Evolutionary conservation across 2,888 invertebrate genomes (phyloP).

Genomic region (Lottia gigantea): DNA sequence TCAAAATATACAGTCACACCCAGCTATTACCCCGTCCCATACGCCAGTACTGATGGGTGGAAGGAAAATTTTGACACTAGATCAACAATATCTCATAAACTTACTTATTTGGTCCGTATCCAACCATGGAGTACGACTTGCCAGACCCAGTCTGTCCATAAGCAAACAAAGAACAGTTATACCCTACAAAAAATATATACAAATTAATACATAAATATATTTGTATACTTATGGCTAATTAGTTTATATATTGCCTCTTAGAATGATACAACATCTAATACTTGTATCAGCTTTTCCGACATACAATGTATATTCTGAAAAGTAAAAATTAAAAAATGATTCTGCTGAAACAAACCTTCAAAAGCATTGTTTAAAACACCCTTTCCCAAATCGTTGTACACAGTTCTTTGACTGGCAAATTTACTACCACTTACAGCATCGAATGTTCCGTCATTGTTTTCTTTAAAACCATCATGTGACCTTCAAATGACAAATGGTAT

Average conservation of each 20-base stretch:
- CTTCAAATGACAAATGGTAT: conserved; percentile 37
- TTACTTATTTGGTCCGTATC: conserved; percentile 66
- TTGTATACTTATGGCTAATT: no score
- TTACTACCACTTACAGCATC: conserved; percentile 51
- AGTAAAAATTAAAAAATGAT: no score
- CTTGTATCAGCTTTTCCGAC: no score
- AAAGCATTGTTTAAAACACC: conserved; percentile 68
- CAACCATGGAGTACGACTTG: conserved; percentile 69
- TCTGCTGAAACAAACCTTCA: conserved; percentile 50
- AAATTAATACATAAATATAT: no score
- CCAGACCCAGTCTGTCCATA: conserved; percentile 70
- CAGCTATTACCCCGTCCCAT: no score
- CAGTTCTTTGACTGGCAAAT: conserved; percentile 66
- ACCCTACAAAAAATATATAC: conserved; percentile 51
- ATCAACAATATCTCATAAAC: conserved; percentile 13
- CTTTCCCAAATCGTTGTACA: conserved; percentile 67
- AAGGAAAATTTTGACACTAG: no score
- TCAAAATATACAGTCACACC: no score
- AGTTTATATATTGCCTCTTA: no score
- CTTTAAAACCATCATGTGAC: conserved; percentile 68
- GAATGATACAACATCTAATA: no score
- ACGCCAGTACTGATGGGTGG: no score
- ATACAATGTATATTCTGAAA: no score
- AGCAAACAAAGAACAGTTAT: conserved; percentile 69
- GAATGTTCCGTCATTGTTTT: conserved; percentile 51